Evolutionary conservation across 2,113 vertebrate genomes (phyloP).

Genomic region (Prunella himalayana): DNA sequence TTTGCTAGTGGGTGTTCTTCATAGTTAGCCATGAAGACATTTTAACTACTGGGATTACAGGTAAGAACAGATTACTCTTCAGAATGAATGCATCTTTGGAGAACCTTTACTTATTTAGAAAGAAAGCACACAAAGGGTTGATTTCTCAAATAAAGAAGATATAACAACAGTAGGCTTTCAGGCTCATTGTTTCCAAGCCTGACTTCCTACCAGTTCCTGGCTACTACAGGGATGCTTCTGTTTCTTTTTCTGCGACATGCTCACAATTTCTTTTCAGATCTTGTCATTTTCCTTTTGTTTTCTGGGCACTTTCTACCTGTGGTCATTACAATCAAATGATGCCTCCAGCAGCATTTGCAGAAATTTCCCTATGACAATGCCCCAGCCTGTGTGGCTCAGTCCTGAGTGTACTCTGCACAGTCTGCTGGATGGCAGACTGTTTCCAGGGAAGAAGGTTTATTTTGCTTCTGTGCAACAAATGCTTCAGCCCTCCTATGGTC

Average conservation of each 20-base stretch:
- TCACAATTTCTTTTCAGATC: not conserved
- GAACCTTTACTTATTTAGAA: not conserved
- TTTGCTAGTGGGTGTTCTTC: not conserved
- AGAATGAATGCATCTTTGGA: not conserved
- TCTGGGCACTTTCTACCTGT: not conserved
- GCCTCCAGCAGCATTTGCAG: not conserved
- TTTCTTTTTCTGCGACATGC: not conserved
- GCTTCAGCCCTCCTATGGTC: not conserved
- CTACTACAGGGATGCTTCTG: not conserved
- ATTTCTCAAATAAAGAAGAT: not conserved
- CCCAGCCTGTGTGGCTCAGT: not conserved
- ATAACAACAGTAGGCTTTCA: not conserved
- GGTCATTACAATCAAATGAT: not conserved
- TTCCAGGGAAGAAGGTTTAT: not conserved
- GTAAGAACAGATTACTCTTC: not conserved
- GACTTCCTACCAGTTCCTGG: not conserved
- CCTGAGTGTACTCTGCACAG: accelerated
- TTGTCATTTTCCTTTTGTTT: not conserved
- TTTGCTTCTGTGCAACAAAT: not conserved
- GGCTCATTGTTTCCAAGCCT: not conserved
- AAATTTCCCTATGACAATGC: not conserved
- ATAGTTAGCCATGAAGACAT: not conserved
- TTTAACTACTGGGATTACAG: not conserved
- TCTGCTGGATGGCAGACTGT: not conserved
- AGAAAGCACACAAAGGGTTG: not conserved